Conservation (phyloP, 2,888 invertebrate species). For the Idaea aversata region DNA sequence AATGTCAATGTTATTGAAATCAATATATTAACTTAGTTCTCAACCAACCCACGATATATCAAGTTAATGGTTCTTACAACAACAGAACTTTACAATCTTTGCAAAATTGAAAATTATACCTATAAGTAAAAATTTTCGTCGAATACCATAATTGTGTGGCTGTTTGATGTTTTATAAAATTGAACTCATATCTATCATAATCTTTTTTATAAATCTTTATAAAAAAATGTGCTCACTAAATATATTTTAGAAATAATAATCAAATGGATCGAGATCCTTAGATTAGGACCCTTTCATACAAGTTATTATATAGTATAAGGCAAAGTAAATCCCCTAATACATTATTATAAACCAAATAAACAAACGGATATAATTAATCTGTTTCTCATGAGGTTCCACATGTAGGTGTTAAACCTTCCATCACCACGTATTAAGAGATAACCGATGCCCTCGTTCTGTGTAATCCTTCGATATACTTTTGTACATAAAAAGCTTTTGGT, state of each 20-base stretch:
- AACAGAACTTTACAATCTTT: background rate
- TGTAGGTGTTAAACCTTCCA: background rate
- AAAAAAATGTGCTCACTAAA: too few species aligned
- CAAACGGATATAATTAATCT: background rate
- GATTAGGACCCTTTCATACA: too few species aligned
- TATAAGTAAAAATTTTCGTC: too few species aligned
- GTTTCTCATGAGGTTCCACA: background rate
- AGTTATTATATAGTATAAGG: background rate
- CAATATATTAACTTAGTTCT: constrained; percentile 33
- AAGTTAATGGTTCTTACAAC: background rate
- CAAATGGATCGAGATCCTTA: too few species aligned
- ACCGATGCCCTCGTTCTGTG: background rate
- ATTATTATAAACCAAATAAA: background rate
- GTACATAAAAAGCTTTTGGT: background rate
- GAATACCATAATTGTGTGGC: too few species aligned
- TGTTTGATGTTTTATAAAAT: background rate
- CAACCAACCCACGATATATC: background rate
- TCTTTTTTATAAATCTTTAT: too few species aligned
- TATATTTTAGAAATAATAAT: too few species aligned
- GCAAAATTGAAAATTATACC: background rate
- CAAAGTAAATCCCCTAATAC: background rate
- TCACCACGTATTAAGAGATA: background rate
- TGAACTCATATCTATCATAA: background rate
- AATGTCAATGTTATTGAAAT: constrained; percentile 37
- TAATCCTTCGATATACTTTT: background rate